These are phyloP conservation scores for Paguma larvata DNA, from an alignment of 2,797 vertebrate species.

Conservation along the genomic window DNA sequence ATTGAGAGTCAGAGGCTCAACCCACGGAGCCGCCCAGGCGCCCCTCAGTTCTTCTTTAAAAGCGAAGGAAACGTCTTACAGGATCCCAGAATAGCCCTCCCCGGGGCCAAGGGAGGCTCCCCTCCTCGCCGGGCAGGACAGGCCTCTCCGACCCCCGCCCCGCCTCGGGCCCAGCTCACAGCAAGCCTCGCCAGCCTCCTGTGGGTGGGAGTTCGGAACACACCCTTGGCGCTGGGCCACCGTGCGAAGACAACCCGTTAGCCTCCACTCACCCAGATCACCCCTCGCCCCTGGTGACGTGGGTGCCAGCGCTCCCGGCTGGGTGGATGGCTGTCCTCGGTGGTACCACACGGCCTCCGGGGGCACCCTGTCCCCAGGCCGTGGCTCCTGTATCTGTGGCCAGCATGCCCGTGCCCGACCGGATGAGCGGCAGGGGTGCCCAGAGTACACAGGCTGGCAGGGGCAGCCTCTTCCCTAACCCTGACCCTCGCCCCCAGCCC, in stretches of 20 bases:
- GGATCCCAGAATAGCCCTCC: background rate
- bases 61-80: background rate
- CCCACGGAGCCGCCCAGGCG: too few relatives aligned
- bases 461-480: background rate
- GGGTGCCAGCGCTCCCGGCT: background rate
- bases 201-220: background rate
- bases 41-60: background rate
- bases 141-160: background rate
- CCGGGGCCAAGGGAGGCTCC: background rate
- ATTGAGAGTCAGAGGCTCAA: too few relatives aligned
- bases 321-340: background rate
- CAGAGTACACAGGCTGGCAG: background rate
- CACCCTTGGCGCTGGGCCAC: background rate
- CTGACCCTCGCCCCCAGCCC: background rate
- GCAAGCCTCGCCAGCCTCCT: background rate
- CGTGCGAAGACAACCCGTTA: background rate
- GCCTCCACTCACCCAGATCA: background rate
- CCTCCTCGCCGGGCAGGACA: accelerated
- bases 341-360: too few relatives aligned
- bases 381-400: background rate
- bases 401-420: background rate
- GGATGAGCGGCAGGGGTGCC: background rate
- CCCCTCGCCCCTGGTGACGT: background rate
- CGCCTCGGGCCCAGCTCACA: background rate
- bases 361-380: background rate